These are phyloP conservation scores for Blastomussa wellsi DNA, from an alignment of 92 coral and sea anemone species.

Conservation along the genomic window DNA sequence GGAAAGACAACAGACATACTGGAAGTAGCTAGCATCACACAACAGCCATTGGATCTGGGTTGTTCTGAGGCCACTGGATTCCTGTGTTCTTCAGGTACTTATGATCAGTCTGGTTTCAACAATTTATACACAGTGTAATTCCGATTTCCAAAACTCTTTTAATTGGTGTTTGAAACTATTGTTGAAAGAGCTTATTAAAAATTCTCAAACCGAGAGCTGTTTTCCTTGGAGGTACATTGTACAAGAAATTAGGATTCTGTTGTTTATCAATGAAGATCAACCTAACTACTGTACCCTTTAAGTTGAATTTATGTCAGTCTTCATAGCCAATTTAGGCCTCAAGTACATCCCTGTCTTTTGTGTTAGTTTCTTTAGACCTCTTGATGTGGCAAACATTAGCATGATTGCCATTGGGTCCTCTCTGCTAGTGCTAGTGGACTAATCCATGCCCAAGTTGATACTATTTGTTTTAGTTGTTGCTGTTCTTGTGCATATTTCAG, in stretches of 20 bases:
- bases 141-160: no score
- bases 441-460: not conserved
- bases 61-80: constrained; percentile 6
- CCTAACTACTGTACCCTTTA: not conserved
- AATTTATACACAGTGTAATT: no score
- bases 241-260: no score
- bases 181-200: no score
- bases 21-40: not conserved
- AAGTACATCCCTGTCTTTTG: no score
- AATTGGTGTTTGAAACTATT: no score
- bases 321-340: not conserved
- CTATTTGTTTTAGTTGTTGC: not conserved
- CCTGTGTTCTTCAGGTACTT: constrained; percentile 38
- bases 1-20: constrained; percentile 4
- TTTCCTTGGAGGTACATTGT: no score
- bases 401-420: not conserved
- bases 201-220: no score
- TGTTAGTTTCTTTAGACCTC: no score
- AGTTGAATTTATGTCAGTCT: not conserved
- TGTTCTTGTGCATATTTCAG: not conserved
- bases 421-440: not conserved
- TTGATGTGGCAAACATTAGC: not conserved
- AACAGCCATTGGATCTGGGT: not conserved
- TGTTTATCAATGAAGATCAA: not conserved
- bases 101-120: no score